Evolutionary conservation across 2,888 invertebrate species (phyloP).

Genomic region (Pseudeuparius sepicola): DNA sequence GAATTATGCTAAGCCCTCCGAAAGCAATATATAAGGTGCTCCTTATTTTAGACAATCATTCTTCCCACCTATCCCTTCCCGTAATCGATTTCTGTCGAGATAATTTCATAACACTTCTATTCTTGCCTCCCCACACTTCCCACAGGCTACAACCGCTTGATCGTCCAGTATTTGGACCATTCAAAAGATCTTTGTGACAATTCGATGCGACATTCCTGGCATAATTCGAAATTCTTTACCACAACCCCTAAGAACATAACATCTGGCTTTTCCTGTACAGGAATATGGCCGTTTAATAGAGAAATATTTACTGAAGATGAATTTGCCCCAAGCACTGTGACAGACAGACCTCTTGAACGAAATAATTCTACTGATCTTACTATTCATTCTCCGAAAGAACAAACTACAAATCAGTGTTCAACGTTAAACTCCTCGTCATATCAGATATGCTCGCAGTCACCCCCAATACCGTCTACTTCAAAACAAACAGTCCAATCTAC

Average conservation of each 20-base stretch:
- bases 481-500: too few relatives aligned
- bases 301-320: slow-evolving; percentile 13
- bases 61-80: slow-evolving; percentile 10
- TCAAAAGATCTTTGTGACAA: slow-evolving; percentile 12
- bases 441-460: too few relatives aligned
- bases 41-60: slow-evolving; percentile 8
- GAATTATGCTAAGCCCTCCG: slow-evolving; percentile 1
- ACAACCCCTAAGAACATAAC: slow-evolving; percentile 9
- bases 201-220: slow-evolving; percentile 8
- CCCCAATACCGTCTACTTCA: too few relatives aligned
- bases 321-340: slow-evolving; percentile 12
- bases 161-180: slow-evolving; percentile 12
- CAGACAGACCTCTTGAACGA: slow-evolving; percentile 12
- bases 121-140: slow-evolving; percentile 12
- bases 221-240: slow-evolving; percentile 10
- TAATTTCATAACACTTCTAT: slow-evolving; percentile 11
- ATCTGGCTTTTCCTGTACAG: slow-evolving; percentile 6
- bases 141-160: slow-evolving; percentile 13
- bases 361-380: too few relatives aligned
- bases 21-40: slow-evolving; percentile 1
- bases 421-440: too few relatives aligned
- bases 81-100: slow-evolving; percentile 10
- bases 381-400: too few relatives aligned
- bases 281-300: slow-evolving; percentile 13
- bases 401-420: too few relatives aligned